A percentile compares a stretch with the other conserved stretches of the same genome.
These are phyloP conservation scores for Polymixis flavicincta DNA, from an alignment of 2,888 invertebrate genomes.

Conservation along the genomic window DNA sequence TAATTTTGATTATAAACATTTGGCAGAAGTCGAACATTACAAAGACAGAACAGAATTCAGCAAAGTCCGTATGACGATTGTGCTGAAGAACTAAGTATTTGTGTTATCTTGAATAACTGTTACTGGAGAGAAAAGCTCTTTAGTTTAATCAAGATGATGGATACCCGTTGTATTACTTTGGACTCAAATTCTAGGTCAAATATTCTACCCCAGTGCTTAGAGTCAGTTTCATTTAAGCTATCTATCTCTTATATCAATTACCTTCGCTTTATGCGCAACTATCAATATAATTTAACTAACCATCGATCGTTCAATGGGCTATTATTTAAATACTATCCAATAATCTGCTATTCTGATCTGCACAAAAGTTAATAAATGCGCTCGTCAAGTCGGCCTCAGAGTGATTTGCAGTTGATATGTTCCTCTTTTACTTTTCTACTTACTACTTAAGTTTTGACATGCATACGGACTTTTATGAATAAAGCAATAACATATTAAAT, in stretches of 20 bases:
- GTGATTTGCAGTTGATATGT: slow-evolving; percentile 49
- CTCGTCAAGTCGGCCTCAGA: slow-evolving; percentile 23
- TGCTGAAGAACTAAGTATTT: background rate
- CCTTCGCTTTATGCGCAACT: slow-evolving; percentile 43
- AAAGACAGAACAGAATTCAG: background rate
- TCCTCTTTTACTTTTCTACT: slow-evolving; percentile 47
- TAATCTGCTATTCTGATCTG: slow-evolving; percentile 43
- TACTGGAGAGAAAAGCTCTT: background rate
- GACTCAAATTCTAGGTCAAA: slow-evolving; percentile 37
- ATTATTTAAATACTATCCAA: slow-evolving; percentile 51
- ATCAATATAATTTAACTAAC: slow-evolving; percentile 56
- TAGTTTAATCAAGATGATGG: slow-evolving; percentile 23
- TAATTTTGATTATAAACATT: background rate
- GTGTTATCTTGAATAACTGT: background rate
- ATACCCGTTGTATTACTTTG: slow-evolving; percentile 15
- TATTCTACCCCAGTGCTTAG: slow-evolving; percentile 36
- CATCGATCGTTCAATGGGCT: slow-evolving; percentile 38
- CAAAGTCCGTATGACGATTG: background rate
- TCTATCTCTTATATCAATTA: slow-evolving; percentile 40
- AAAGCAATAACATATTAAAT: slow-evolving; percentile 59
- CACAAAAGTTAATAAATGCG: slow-evolving; percentile 35
- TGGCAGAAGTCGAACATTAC: background rate
- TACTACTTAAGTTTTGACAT: slow-evolving; percentile 56
- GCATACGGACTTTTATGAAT: slow-evolving; percentile 44
- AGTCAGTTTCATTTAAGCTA: slow-evolving; percentile 42